phyloP scores from a whole-genome alignment of 2,797 vertebrate genomes.

The Numenius phaeopus region DNA sequence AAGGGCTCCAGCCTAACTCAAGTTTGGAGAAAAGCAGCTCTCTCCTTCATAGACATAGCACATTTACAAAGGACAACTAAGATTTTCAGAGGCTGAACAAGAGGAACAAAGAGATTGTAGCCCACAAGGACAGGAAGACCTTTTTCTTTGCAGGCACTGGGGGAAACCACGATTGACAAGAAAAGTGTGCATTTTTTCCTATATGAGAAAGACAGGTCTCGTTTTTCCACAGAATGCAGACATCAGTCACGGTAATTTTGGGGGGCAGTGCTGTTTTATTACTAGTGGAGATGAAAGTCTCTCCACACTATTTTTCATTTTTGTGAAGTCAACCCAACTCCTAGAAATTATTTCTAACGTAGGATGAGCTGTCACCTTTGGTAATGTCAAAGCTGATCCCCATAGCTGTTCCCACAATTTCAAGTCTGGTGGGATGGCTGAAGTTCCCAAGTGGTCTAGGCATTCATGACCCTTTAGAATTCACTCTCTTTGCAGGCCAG shows the following conservation, averaged over 20 bases:
- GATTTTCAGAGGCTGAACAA: not conserved
- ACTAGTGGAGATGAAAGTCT: not conserved
- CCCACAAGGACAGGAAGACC: not conserved
- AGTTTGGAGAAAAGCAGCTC: not conserved
- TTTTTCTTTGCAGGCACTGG: not conserved
- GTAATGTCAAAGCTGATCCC: not conserved
- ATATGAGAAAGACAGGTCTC: not conserved
- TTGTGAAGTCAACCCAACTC: not conserved
- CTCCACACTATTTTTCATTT: slow-evolving; percentile 9
- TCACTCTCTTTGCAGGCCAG: not conserved
- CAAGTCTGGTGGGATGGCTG: not conserved
- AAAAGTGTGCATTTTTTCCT: not conserved
- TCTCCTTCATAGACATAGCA: not conserved
- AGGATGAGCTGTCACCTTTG: not conserved
- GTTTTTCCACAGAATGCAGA: slow-evolving; percentile 1
- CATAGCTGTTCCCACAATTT: not conserved
- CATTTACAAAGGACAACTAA: not conserved
- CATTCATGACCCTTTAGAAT: not conserved
- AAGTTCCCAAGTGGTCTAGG: not conserved
- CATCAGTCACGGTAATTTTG: not conserved
- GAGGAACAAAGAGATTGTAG: not conserved
- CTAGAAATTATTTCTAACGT: slow-evolving; percentile 24
- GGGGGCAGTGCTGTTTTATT: not conserved
- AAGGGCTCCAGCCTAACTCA: not conserved
- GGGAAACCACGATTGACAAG: rapidly evolving